These are phyloP conservation scores for Amblyteles armatorius DNA, from an alignment of 2,888 invertebrate genomes.

Conservation along the genomic window DNA sequence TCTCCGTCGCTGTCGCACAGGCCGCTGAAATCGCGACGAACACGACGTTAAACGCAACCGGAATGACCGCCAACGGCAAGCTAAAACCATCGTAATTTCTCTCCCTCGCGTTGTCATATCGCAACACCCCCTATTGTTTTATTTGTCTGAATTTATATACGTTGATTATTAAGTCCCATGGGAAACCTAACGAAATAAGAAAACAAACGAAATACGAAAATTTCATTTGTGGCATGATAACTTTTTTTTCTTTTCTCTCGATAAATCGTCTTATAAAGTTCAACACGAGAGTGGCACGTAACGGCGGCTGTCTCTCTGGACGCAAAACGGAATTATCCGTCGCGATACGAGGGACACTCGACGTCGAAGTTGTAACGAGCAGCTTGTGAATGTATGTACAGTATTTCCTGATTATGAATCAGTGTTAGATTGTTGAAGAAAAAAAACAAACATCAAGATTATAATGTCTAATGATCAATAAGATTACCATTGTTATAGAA, in stretches of 20 bases:
- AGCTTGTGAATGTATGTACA: slow-evolving; percentile 80
- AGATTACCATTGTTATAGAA: slow-evolving; percentile 76
- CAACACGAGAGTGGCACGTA: slow-evolving; percentile 52
- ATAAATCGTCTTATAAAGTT: slow-evolving; percentile 51
- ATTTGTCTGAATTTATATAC: slow-evolving; percentile 54
- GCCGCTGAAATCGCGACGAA: slow-evolving; percentile 90
- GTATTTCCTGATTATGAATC: slow-evolving; percentile 81
- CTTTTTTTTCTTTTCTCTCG: slow-evolving; percentile 49
- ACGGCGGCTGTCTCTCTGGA: slow-evolving; percentile 31
- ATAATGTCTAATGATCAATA: slow-evolving; percentile 76
- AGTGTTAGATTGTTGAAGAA: slow-evolving; percentile 79
- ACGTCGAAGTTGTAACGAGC: slow-evolving; percentile 38
- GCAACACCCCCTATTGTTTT: slow-evolving; percentile 30
- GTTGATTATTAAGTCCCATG: slow-evolving; percentile 32
- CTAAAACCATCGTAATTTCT: slow-evolving; percentile 87
- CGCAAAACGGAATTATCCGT: slow-evolving; percentile 24
- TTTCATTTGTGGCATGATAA: slow-evolving; percentile 72
- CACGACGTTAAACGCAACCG: slow-evolving; percentile 83
- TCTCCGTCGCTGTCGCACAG: slow-evolving; percentile 92
- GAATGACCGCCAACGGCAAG: slow-evolving; percentile 86
- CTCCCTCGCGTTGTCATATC: slow-evolving; percentile 43
- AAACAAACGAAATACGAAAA: slow-evolving; percentile 56
- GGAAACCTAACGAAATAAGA: slow-evolving; percentile 67
- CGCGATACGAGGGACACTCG: slow-evolving; percentile 33
- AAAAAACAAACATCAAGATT: slow-evolving; percentile 71